A percentile compares a stretch with the other conserved stretches of the same genome.
phyloP scores from a whole-genome alignment of 2,888 invertebrate genomes.

The Seira ritae region DNA sequence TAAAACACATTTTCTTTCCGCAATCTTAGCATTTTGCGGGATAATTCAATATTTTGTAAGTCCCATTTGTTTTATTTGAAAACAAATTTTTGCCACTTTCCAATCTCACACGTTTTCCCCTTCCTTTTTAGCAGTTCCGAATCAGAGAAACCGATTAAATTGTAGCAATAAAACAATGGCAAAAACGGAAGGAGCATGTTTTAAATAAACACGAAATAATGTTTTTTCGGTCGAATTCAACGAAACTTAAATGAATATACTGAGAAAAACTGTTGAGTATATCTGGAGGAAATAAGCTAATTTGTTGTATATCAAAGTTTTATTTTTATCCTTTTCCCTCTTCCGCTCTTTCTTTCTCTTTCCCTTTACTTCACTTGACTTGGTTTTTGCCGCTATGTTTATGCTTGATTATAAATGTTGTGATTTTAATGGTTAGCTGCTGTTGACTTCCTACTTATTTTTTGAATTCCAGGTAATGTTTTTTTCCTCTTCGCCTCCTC shows the following conservation, averaged over 20 bases:
- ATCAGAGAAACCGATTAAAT: not conserved
- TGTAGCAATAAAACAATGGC: not conserved
- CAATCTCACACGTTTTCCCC: not conserved
- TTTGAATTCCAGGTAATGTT: conserved; percentile 3
- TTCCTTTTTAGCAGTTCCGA: not conserved
- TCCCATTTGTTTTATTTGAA: not conserved
- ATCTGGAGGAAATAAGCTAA: conserved; percentile 58
- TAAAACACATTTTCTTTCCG: not conserved
- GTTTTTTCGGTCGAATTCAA: not conserved
- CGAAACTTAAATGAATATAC: conserved; percentile 28
- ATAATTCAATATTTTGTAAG: not conserved
- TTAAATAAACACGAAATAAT: not conserved
- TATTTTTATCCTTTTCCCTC: conserved; percentile 34
- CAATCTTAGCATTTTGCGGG: not conserved
- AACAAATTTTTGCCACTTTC: not conserved
- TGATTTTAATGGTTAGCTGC: conserved; percentile 1
- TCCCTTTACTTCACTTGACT: not conserved
- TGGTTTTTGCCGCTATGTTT: not conserved
- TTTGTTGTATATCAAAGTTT: conserved; percentile 49
- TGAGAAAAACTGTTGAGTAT: conserved; percentile 38
- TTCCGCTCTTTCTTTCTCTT: conserved; percentile 15
- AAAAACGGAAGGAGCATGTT: too few species aligned
- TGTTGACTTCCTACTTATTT: conserved; percentile 11
- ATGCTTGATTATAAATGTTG: conserved; percentile 3
- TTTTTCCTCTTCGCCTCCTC: not conserved